Base-by-base conservation (phyloP, 2,113 vertebrate species). In the Limnothrissa miodon region DNA sequence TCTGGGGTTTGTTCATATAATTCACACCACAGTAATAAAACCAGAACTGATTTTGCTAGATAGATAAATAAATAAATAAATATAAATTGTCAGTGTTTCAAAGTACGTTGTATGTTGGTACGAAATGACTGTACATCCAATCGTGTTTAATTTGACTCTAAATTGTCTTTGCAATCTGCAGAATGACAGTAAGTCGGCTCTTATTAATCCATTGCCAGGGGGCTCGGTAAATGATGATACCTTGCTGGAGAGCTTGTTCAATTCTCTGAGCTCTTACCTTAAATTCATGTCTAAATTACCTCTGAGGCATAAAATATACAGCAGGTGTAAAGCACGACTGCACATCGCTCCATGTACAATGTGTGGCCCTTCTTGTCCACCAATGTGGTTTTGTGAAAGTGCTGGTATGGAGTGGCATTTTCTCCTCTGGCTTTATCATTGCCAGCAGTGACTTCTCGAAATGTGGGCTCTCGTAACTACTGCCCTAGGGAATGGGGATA, bases 261-360 rank as follows among this genome's bases (percentile, higher is more conserved):
- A 74, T 36, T 74, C 29, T 36, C 62, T 39, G 13, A 74, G 66
- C 29, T 33, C 66, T 74, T 13, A 74, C 66, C 66, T 36, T 74
- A 74, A 74, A 74, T 74, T 33, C 10, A 13, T 74, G 66, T 74
- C 66, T 15, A 74, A 39, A 74, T 74, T 74, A 74, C 66, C 25
- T 33, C 11, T 33, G 33, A 19, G 66, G 66, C 66, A 74, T 74
- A 39, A 74, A 74, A 74, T 74, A 39, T 74, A 74, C 66, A 74
- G 66, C 15, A 74, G 36, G 66, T 74, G 66, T 33, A 74, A 66
- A 33, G 66, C 51, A 33, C 9, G 59, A 66, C 25, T 74, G 66
- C 66, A 74, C 66, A 74, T 74, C 33, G 13, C 17, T 36, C 13
- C 13, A 0, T 17, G 66, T 2, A 36, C 33, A 1, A 29, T 2